Percentiles rank a stretch among this genome's conserved stretches.
Conservation (phyloP, 2,888 invertebrate genomes). For the Trachelus stipa region DNA sequence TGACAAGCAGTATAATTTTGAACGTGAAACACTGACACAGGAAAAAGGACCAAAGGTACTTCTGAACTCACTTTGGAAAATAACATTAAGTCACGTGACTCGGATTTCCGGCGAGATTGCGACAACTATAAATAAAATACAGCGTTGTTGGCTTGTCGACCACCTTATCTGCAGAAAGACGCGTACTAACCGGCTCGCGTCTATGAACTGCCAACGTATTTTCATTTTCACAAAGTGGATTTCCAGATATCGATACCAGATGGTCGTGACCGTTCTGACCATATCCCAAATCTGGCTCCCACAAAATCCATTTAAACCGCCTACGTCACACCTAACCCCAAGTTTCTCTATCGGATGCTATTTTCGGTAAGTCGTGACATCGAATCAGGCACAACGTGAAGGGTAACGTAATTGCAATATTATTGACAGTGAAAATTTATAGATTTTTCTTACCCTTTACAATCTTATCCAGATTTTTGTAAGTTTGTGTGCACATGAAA, state of each 20-base stretch:
- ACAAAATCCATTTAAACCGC: neutral
- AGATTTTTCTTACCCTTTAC: neutral
- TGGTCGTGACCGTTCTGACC: conserved; percentile 9
- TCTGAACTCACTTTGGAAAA: neutral
- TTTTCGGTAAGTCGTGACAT: neutral
- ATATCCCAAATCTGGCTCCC: neutral
- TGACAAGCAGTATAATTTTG: neutral
- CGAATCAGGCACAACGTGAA: neutral
- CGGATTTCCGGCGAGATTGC: neutral
- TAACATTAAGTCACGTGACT: neutral
- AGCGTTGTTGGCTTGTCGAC: neutral
- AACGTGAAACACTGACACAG: neutral
- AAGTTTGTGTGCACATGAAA: neutral
- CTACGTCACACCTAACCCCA: neutral
- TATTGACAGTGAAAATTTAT: neutral
- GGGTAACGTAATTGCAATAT: neutral
- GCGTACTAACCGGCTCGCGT: neutral
- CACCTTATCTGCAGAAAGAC: neutral
- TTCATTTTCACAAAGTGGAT: conserved; percentile 22
- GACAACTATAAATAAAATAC: neutral
- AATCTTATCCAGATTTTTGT: neutral
- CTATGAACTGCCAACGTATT: conserved; percentile 9
- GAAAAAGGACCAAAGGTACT: neutral
- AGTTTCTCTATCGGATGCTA: neutral
- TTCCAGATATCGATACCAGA: conserved; percentile 12